Conservation (phyloP, 2,888 invertebrate species). For the Parelbella ahira region DNA sequence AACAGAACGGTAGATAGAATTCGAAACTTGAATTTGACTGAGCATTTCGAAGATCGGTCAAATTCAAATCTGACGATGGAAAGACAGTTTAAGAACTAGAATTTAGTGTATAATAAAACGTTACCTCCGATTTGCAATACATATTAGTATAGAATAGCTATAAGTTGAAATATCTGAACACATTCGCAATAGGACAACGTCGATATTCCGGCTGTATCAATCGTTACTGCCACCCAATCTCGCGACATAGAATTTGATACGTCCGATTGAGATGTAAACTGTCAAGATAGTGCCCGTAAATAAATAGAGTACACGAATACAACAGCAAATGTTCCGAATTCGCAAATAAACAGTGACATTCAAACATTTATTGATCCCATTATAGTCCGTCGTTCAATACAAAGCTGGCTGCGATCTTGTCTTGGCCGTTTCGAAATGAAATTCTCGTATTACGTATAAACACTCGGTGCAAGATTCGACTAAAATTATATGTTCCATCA, state of each 20-base stretch:
- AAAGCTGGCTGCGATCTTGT: conserved; percentile 24
- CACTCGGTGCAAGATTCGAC: conserved; percentile 28
- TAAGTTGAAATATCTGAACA: background rate
- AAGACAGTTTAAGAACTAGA: too few species aligned
- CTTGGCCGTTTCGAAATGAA: conserved; percentile 29
- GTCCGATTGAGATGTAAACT: conserved; percentile 25
- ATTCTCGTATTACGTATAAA: conserved; percentile 32
- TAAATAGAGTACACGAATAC: conserved; percentile 22
- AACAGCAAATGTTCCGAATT: conserved; percentile 23
- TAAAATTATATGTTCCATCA: background rate
- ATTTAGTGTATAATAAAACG: too few species aligned
- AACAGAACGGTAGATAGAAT: too few species aligned
- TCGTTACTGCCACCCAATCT: conserved; percentile 1
- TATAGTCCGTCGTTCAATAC: conserved; percentile 21
- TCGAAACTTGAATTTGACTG: too few species aligned
- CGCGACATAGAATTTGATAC: conserved; percentile 21
- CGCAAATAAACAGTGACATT: conserved; percentile 24
- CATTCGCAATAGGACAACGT: background rate
- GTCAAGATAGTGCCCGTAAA: conserved; percentile 23
- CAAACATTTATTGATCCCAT: conserved; percentile 25
- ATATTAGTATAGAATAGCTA: too few species aligned
- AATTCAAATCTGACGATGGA: too few species aligned
- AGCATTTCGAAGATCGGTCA: too few species aligned
- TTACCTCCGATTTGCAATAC: too few species aligned
- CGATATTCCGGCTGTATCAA: conserved; percentile 11